Percentiles rank a stretch among this genome's conserved stretches.
Conservation (phyloP, 1,140 invertebrate genomes). For the Magallana angulata region DNA sequence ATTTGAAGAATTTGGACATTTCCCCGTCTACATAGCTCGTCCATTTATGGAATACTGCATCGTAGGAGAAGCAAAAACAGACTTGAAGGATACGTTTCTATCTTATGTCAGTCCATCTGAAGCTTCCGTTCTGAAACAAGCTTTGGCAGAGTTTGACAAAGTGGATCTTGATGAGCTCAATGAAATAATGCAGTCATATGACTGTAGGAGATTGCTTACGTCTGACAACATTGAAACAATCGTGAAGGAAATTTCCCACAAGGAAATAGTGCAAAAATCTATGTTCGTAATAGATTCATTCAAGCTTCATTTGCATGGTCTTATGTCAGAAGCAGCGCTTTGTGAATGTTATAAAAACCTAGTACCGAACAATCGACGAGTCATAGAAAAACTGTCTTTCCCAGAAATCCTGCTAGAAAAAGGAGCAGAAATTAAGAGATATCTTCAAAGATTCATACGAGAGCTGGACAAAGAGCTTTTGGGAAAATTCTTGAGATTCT, state of each 20-base stretch:
- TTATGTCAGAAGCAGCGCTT: slow-evolving; percentile 4
- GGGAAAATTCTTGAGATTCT: slow-evolving; percentile 43
- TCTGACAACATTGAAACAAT: slow-evolving; percentile 31
- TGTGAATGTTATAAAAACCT: slow-evolving; percentile 8
- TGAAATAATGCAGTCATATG: slow-evolving; percentile 40
- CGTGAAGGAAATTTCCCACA: slow-evolving; percentile 48
- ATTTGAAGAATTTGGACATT: slow-evolving; percentile 28
- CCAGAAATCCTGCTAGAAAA: slow-evolving; percentile 39
- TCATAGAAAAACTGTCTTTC: background rate
- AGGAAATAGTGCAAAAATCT: slow-evolving; percentile 48
- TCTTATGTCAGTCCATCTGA: background rate
- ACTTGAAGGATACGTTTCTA: background rate
- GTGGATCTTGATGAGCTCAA: slow-evolving; percentile 50
- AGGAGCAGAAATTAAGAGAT: slow-evolving; percentile 31
- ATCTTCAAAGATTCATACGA: slow-evolving; percentile 39
- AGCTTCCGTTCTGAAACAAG: background rate
- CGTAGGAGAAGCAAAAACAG: background rate
- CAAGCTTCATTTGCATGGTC: slow-evolving; percentile 36
- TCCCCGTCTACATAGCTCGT: slow-evolving; percentile 32
- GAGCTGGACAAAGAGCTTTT: slow-evolving; percentile 41
- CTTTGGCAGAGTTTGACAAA: slow-evolving; percentile 37
- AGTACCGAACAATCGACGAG: slow-evolving; percentile 2
- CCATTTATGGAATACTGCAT: slow-evolving; percentile 20
- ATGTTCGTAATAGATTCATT: slow-evolving; percentile 49
- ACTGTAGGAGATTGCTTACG: slow-evolving; percentile 3